Percentiles rank a stretch among this genome's conserved stretches.
phyloP scores from a whole-genome alignment of 2,888 invertebrate genomes.

The Chironomus riparius region DNA sequence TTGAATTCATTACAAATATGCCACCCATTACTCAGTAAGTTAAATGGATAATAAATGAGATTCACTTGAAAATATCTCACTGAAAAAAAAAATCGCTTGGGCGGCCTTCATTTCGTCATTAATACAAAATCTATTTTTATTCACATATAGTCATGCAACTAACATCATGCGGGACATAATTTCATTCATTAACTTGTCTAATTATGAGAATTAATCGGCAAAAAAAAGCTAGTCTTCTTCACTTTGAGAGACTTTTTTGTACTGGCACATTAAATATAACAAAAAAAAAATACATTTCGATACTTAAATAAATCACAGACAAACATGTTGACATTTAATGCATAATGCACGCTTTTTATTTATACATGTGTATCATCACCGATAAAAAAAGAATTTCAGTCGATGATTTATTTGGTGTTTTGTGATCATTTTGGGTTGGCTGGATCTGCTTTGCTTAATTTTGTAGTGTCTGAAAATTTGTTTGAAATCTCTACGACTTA shows the following conservation, averaged over 20 bases:
- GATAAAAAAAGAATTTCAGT: too few relatives aligned
- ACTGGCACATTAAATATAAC: neutral
- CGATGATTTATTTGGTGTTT: too few relatives aligned
- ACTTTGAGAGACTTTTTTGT: neutral
- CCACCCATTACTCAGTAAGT: constrained; percentile 25
- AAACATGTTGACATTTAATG: neutral
- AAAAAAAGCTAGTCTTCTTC: too few relatives aligned
- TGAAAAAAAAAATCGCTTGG: constrained; percentile 5
- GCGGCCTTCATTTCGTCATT: constrained; percentile 27
- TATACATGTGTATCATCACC: too few relatives aligned
- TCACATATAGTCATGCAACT: neutral
- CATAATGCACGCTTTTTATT: too few relatives aligned
- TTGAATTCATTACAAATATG: constrained; percentile 14
- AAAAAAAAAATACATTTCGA: neutral
- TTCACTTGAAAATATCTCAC: neutral
- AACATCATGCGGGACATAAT: neutral
- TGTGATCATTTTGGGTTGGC: too few relatives aligned
- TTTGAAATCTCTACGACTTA: too few relatives aligned
- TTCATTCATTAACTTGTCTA: neutral
- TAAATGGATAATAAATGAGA: neutral
- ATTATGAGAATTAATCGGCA: neutral
- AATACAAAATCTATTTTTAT: constrained; percentile 16
- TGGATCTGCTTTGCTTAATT: too few relatives aligned
- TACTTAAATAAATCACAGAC: too few relatives aligned
- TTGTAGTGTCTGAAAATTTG: too few relatives aligned